These are phyloP conservation scores for Heliconius hortense DNA, from an alignment of 2,888 invertebrate species.

Conservation along the genomic window DNA sequence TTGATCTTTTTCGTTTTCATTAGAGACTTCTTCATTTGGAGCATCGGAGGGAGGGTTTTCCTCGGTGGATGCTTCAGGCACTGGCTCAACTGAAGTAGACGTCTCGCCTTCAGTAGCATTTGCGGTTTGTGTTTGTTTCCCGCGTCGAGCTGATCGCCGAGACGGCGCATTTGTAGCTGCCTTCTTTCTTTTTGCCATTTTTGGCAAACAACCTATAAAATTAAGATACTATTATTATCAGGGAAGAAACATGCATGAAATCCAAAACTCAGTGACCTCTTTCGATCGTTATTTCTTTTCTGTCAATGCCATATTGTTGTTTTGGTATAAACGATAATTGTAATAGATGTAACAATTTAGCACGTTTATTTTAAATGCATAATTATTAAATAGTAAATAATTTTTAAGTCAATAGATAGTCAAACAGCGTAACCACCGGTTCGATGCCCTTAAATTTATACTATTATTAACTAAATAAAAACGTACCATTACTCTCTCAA, in stretches of 20 bases:
- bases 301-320: constrained; percentile 68
- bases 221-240: constrained; percentile 45
- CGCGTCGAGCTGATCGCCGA: constrained; percentile 67
- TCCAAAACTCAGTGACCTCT: constrained; percentile 62
- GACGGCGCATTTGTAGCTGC: constrained; percentile 60
- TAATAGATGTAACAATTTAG: constrained; percentile 15
- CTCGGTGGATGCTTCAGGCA: constrained; percentile 42
- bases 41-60: constrained; percentile 46
- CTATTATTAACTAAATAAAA: constrained; percentile 29
- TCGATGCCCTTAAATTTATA: constrained; percentile 45
- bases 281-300: constrained; percentile 59
- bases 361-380: background rate
- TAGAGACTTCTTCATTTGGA: constrained; percentile 38
- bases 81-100: constrained; percentile 51
- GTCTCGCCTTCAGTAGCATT: constrained; percentile 55
- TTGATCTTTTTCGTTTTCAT: constrained; percentile 38
- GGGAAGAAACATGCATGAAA: constrained; percentile 41
- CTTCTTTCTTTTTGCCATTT: constrained; percentile 76
- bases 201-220: constrained; percentile 59
- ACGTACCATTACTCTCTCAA: constrained; percentile 65
- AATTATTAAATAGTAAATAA: constrained; percentile 11
- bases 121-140: constrained; percentile 59
- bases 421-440: constrained; percentile 63
- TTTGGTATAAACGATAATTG: constrained; percentile 27
- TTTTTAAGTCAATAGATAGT: constrained; percentile 32